Base-by-base conservation (phyloP, 2,888 invertebrate species). In the Dryadula phaetusa region DNA sequence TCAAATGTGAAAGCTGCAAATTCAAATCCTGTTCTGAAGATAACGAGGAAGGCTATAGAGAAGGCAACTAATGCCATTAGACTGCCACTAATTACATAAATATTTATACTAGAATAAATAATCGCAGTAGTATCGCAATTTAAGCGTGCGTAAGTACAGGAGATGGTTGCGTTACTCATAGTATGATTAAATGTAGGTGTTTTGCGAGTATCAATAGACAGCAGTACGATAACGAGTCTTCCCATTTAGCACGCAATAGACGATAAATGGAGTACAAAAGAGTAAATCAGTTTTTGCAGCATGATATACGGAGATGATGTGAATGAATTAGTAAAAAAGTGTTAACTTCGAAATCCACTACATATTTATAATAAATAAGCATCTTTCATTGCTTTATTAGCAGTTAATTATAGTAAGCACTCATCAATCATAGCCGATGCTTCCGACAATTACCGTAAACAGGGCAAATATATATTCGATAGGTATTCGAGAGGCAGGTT, bases 391-490 rank as follows among this genome's bases (percentile, higher is more conserved):
- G 49, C 16, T 28, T 52, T 28, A 52, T 28, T 52, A 32, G 2
- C 3, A 52, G 16, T 28, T 52, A 52, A 52, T 52, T 52, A 52
- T 12, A 4, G 25, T 52, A 28, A 32, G 52, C 28, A 52, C 7
- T 52, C 52, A 52, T 52, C 52, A 52, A 52, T 52, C 52, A 52
- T 52, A 8, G 52, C 28, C 7, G 28, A 25, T 52, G 52, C 52
- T 52, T 52, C 52, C 28, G 52, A 52, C 52, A 28, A 52, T 52
- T 32, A 28, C 52, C 52, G 52, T 16, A 52, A 52, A 16, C 16
- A 28, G n/a, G 16, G 28, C 52, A 52, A 52, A 32, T 28, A 28
- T 28, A 28, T 16, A 16, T 28, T 32, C 28, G 28, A 52, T 28
- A 52, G n/a, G 16, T 8, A 52, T 8, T 10, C 14, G 16, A 28